These are phyloP conservation scores for Ecliptopera silaceata DNA, from an alignment of 2,888 invertebrate species.

Conservation along the genomic window DNA sequence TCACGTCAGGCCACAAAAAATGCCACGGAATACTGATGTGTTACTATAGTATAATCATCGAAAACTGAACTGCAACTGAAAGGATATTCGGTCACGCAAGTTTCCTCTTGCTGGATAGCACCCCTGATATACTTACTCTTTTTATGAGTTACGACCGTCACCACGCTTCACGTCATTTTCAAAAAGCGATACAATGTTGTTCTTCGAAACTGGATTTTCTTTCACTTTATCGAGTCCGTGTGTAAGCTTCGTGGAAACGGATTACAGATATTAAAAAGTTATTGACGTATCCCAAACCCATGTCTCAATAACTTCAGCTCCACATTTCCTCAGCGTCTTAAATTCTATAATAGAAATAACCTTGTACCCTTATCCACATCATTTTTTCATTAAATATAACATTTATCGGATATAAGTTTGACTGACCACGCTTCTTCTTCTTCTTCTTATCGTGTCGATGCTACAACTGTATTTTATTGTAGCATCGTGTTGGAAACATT, in stretches of 20 bases:
- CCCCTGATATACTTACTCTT: no score
- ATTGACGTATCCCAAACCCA: slow-evolving; percentile 32
- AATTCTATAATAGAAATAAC: slow-evolving; percentile 26
- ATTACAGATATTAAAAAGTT: slow-evolving; percentile 31
- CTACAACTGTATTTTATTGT: no score
- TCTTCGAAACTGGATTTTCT: not conserved
- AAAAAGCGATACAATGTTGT: not conserved
- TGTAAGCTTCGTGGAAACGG: slow-evolving; percentile 21
- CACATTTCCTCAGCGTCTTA: slow-evolving; percentile 30
- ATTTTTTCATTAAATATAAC: not conserved
- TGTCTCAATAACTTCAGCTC: slow-evolving; percentile 25
- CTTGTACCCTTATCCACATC: slow-evolving; percentile 23
- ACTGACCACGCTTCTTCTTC: no score
- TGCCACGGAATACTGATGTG: no score
- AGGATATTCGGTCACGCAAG: no score
- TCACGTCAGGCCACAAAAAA: no score
- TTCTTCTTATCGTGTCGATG: no score
- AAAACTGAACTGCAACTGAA: no score
- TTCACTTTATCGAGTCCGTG: slow-evolving; percentile 9
- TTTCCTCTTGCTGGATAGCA: no score
- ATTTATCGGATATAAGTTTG: no score
- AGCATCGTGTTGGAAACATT: no score
- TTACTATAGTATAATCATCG: no score
- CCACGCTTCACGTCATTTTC: not conserved
- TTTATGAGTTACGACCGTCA: not conserved